phyloP scores from a whole-genome alignment of 2,797 vertebrate genomes.

The Ptychadena robeensis region DNA sequence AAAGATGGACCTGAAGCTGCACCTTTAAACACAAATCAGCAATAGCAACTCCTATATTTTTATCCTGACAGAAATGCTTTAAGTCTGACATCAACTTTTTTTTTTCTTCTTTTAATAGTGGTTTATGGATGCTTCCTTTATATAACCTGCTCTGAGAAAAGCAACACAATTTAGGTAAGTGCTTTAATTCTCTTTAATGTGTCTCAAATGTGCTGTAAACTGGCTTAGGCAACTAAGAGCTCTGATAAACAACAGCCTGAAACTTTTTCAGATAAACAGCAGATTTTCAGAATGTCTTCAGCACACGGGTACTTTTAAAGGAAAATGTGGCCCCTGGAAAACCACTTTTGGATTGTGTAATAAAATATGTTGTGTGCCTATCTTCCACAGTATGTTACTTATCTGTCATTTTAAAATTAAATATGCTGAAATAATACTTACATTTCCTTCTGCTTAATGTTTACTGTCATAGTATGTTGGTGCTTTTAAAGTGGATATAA shows the following conservation, averaged over 20 bases:
- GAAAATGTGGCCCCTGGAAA: neutral
- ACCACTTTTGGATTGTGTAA: neutral
- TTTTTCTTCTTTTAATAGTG: conserved; percentile 37
- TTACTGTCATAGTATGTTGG: too few relatives aligned
- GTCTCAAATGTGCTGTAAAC: conserved; percentile 48
- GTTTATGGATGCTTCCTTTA: conserved; percentile 47
- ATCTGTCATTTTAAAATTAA: too few relatives aligned
- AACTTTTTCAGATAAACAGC: conserved; percentile 21
- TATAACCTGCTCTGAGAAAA: conserved; percentile 43
- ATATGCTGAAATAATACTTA: too few relatives aligned
- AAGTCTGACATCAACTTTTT: conserved; percentile 34
- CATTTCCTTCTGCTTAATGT: too few relatives aligned
- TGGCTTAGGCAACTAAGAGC: conserved; percentile 40
- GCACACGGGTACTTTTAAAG: neutral
- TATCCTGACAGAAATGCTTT: neutral
- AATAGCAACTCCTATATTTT: neutral
- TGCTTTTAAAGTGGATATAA: too few relatives aligned
- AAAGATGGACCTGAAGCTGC: neutral
- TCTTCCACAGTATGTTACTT: too few relatives aligned
- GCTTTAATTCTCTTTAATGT: conserved; percentile 53
- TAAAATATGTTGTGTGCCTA: too few relatives aligned
- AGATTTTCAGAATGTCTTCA: conserved; percentile 14
- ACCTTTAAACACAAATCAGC: neutral
- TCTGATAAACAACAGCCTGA: conserved; percentile 43
- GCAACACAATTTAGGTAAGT: conserved; percentile 54